Conservation (phyloP, 1,140 invertebrate species). For the Campoletis sonorensis region DNA sequence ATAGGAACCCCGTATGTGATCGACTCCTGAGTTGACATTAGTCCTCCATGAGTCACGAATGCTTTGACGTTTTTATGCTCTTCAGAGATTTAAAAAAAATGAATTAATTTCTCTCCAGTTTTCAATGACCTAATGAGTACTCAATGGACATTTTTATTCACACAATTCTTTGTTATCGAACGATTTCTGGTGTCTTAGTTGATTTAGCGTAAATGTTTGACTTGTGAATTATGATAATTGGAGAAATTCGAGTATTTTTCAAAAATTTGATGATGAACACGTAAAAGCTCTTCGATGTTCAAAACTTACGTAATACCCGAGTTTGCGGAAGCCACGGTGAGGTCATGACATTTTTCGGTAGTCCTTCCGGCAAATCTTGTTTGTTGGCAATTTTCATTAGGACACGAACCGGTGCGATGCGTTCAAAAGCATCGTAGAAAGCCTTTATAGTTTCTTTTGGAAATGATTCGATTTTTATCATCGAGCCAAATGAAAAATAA, state of each 20-base stretch:
- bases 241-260: no score
- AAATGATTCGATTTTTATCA: slow-evolving; percentile 81
- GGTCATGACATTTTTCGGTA: slow-evolving; percentile 80
- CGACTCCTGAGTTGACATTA: slow-evolving; percentile 85
- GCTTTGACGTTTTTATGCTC: slow-evolving; percentile 73
- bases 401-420: slow-evolving; percentile 62
- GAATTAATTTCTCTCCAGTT: no score
- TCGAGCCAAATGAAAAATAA: slow-evolving; percentile 85
- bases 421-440: slow-evolving; percentile 63
- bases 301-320: slow-evolving; percentile 67
- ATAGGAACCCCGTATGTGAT: slow-evolving; percentile 85
- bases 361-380: slow-evolving; percentile 65
- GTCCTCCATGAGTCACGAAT: slow-evolving; percentile 86
- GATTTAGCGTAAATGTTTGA: no score
- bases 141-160: no score
- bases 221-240: no score
- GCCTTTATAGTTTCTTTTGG: slow-evolving; percentile 56
- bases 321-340: slow-evolving; percentile 82
- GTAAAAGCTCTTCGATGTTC: neutral
- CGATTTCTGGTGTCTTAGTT: no score
- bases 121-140: no score
- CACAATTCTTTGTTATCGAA: no score
- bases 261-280: neutral
- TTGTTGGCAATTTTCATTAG: slow-evolving; percentile 64
- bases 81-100: slow-evolving; percentile 51